Evolutionary conservation across 2,797 vertebrate genomes (phyloP).

Genomic region (Trematomus bernacchii): DNA sequence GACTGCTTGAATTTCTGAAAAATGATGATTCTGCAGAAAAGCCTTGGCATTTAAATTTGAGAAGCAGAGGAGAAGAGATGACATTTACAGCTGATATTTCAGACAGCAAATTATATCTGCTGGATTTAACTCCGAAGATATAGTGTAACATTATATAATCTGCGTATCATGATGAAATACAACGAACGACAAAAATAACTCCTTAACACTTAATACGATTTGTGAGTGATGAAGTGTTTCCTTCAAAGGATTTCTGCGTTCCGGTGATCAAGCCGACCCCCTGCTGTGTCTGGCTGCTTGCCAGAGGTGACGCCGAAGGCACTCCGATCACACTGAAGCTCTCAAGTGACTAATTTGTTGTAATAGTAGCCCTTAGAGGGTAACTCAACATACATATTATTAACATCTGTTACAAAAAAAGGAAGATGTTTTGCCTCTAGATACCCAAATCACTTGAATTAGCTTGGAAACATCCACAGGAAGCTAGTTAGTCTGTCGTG

Average conservation of each 20-base stretch:
- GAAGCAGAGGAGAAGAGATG: neutral
- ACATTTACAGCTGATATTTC: slow-evolving; percentile 9
- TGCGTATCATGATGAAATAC: neutral
- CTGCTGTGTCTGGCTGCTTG: neutral
- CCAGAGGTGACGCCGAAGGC: neutral
- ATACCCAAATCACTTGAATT: slow-evolving; percentile 21
- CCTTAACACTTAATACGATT: neutral
- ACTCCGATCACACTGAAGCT: slow-evolving; percentile 11
- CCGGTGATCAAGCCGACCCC: neutral
- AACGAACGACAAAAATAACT: neutral
- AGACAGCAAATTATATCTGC: neutral
- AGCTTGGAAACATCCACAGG: slow-evolving; percentile 4
- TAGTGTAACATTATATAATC: neutral
- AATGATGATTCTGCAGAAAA: slow-evolving; percentile 2
- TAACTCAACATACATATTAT: slow-evolving; percentile 31
- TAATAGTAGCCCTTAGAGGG: slow-evolving; percentile 26
- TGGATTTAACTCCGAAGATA: neutral
- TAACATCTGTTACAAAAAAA: slow-evolving; percentile 16
- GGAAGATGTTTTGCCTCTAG: slow-evolving; percentile 6
- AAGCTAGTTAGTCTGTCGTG: neutral
- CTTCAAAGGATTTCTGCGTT: slow-evolving; percentile 16
- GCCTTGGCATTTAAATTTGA: slow-evolving; percentile 1
- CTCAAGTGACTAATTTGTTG: slow-evolving; percentile 29
- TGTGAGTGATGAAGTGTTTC: neutral
- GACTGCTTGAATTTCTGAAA: neutral